Conservation (phyloP, 2,797 vertebrate genomes). For the Neosilurus mollespiculum region DNA sequence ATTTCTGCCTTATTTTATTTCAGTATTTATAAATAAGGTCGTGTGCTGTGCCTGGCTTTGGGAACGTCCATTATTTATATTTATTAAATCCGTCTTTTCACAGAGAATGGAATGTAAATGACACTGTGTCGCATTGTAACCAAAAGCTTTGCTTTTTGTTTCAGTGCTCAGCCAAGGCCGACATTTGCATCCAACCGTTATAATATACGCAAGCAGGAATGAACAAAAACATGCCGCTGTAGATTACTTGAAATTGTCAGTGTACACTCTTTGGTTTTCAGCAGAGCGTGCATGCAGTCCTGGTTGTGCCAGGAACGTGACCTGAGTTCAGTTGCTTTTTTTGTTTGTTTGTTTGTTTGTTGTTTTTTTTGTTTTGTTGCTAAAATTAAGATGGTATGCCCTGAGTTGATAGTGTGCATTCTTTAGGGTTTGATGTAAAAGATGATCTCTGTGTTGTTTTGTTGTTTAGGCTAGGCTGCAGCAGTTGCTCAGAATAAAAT, state of each 20-base stretch:
- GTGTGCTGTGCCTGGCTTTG: constrained; percentile 54
- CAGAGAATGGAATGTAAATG: constrained; percentile 60
- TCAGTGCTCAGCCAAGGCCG: constrained; percentile 26
- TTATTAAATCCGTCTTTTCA: constrained; percentile 33
- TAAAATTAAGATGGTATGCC: neutral
- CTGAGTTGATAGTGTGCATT: constrained; percentile 41
- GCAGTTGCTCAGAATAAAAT: constrained; percentile 71
- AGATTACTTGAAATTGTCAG: constrained; percentile 57
- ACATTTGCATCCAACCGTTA: neutral
- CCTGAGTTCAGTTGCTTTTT: constrained; percentile 11
- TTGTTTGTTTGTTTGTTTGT: constrained; percentile 28
- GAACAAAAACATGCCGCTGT: constrained; percentile 46
- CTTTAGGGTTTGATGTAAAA: constrained; percentile 60
- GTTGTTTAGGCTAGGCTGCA: constrained; percentile 64
- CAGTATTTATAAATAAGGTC: neutral
- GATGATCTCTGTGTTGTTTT: constrained; percentile 47
- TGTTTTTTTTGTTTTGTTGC: constrained; percentile 22
- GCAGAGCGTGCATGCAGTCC: constrained; percentile 65
- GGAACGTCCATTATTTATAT: constrained; percentile 31
- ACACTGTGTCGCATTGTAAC: constrained; percentile 55
- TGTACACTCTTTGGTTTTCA: constrained; percentile 58
- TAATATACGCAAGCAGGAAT: constrained; percentile 23
- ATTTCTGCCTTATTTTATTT: constrained; percentile 33
- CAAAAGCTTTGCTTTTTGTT: constrained; percentile 14
- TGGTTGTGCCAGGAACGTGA: constrained; percentile 60